A percentile compares a stretch with the other conserved stretches of the same genome.
phyloP scores from a whole-genome alignment of 2,797 vertebrate species.

The Takifugu rubripes region DNA sequence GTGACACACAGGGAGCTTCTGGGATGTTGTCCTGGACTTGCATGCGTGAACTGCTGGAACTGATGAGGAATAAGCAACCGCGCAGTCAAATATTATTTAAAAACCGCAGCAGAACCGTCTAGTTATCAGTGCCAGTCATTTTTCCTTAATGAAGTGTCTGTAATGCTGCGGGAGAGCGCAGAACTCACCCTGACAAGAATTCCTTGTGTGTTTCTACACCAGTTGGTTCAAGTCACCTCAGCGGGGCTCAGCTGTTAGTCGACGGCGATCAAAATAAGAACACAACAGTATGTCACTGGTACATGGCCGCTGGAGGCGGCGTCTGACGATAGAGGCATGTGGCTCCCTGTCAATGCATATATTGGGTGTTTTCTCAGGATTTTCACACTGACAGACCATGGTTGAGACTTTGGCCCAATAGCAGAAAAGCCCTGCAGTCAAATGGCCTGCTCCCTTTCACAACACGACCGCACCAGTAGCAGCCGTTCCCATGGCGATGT shows the following conservation, averaged over 20 bases:
- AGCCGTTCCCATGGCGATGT: constrained; percentile 56
- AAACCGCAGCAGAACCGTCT: not conserved
- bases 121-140: no score
- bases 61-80: constrained; percentile 39
- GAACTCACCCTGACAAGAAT: not conserved
- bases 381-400: constrained; percentile 14
- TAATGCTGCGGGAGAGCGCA: not conserved
- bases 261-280: not conserved
- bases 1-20: constrained; percentile 69
- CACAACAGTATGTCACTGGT: not conserved
- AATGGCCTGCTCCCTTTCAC: constrained; percentile 33
- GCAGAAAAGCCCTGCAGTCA: constrained; percentile 30
- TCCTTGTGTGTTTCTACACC: not conserved
- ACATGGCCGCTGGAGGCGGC: not conserved
- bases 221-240: constrained; percentile 2
- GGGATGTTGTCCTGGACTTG: constrained; percentile 45
- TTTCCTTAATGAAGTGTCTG: not conserved
- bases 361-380: constrained; percentile 9
- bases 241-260: not conserved
- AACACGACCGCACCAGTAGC: constrained; percentile 27
- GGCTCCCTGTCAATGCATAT: not conserved
- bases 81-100: constrained; percentile 12
- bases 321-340: not conserved
- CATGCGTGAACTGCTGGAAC: constrained; percentile 37
- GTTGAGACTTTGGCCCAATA: constrained; percentile 32